Evolutionary conservation across 2,888 invertebrate genomes (phyloP), one percentile per base, ranked within the genome.

Genomic region (Apotomis betuletana): DNA sequence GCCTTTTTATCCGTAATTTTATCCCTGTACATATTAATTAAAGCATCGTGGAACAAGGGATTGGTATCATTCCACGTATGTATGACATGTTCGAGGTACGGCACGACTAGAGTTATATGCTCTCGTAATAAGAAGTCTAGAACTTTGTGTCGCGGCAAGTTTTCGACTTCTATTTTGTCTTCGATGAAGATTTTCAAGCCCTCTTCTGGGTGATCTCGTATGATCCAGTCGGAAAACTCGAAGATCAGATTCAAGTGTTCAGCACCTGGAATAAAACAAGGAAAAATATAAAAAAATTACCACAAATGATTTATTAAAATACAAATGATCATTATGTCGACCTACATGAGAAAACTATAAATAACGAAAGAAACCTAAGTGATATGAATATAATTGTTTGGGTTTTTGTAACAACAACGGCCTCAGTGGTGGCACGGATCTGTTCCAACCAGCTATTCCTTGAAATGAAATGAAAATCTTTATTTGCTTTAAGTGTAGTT

Each of bases 71-170:
- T 95, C 98, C 99, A 99, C 3, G 95, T 95, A 75, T 96, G 95
- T 44, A 99, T 97, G 0, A 99, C 96, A 85, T 99, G 99, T 85
- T 99, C 99, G 83, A 99, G 90, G 86, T 99, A 99, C 0, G 97
- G 97, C 81, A 99, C 97, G 0, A 98, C 97, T 41, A 98, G 92
- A 13, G 94, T 87, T 75, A 96, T 96, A 83, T 97, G 97, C 76
- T 95, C 96, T 78, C 96, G 95, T n/a, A 97, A 92, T 13, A 99
- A 90, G 86, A 97, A 99, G 82, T 98, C 97, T 52, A 99, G 90
- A 52, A 99, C 96, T 85, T 96, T 95, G 1, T 98, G 96, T 69
- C 99, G 94, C 0, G 99, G 98, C 54, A 99, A 92, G 67, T 96
- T 95, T 85, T 98, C 98, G 0, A 98, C 97, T 94, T 99, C 98